Evolutionary conservation across 2,113 vertebrate species (phyloP), one percentile per base, ranked within the genome.

Genomic region (Leptocoma aspasia): DNA sequence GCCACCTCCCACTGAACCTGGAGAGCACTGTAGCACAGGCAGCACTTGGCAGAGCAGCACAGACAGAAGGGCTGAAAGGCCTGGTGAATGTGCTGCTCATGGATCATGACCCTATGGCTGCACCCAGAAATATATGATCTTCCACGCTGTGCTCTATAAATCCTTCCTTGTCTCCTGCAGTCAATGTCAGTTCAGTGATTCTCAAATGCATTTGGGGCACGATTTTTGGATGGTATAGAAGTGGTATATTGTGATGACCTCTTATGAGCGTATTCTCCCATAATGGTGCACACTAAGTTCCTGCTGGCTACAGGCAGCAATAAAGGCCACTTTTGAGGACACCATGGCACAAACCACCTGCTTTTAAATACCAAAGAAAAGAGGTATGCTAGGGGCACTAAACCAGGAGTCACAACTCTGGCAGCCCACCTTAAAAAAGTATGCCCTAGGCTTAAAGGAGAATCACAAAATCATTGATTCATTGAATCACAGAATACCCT

Each of bases 121-220:
- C 20, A 35, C 6, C 9, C 26, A 30, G 5, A 2, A 71, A 9
- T 47, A 52, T 23, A 60, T 49, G 16, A 37, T 35, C 15, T 79
- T 27, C 26, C 39, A 45, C 15, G 10, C 4, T 16, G 10, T 23
- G 16, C 7, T 77, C 39, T 37, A 21, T 16, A 61, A 78, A 75
- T 30, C 22, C 13, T 69, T 78, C 31, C 39, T 54, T 45, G 5
- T 45, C 20, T 82, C 35, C 47, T 76, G 18, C 22, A 61, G 18
- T 26, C 54, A 71, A 10, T 21, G 20, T 11, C 41, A 24, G 15
- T 50, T 50, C 10, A 5, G 15, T 31, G 39, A 13, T 50, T 56
- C 39, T 52, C 56, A 82, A 75, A 82, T 10, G 22, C 7, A 12
- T 19, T 15, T 0, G 0, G 12, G 23, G 8, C 10, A 18, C 0